A percentile compares a stretch with the other conserved stretches of the same genome.
Conservation (phyloP, 2,797 vertebrate species). For the Leptoclinus maculatus region DNA sequence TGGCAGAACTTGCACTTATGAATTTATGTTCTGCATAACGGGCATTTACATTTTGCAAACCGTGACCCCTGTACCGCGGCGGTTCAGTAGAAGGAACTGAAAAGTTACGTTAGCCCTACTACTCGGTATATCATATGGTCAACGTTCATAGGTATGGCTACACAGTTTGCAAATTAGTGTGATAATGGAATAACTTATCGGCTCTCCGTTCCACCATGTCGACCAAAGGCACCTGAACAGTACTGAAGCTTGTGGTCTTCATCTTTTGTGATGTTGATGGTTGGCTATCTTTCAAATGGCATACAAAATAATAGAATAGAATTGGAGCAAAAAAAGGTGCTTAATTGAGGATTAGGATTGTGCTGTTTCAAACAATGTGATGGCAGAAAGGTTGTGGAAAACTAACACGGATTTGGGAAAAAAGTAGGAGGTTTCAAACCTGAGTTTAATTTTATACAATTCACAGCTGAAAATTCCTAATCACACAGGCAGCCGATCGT, state of each 20-base stretch:
- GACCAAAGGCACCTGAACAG: neutral
- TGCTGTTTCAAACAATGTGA: neutral
- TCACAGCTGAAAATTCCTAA: conserved; percentile 25
- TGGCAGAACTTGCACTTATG: no score
- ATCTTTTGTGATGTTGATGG: neutral
- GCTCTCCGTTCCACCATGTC: neutral
- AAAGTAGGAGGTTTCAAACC: neutral
- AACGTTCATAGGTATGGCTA: neutral
- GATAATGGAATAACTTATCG: neutral
- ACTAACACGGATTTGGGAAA: neutral
- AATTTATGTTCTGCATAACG: no score
- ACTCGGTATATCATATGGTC: neutral
- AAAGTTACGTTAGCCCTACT: neutral
- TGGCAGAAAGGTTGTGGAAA: neutral
- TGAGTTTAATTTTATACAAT: neutral
- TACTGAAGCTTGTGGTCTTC: neutral
- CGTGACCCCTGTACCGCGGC: neutral
- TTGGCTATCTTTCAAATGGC: neutral
- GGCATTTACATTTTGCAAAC: no score
- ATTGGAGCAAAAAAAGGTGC: neutral
- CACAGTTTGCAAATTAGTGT: neutral
- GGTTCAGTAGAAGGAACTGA: neutral
- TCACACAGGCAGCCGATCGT: conserved; percentile 29
- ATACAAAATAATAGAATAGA: neutral
- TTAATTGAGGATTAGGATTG: neutral